Conservation (phyloP, 2,797 vertebrate genomes). For the Falco cherrug region DNA sequence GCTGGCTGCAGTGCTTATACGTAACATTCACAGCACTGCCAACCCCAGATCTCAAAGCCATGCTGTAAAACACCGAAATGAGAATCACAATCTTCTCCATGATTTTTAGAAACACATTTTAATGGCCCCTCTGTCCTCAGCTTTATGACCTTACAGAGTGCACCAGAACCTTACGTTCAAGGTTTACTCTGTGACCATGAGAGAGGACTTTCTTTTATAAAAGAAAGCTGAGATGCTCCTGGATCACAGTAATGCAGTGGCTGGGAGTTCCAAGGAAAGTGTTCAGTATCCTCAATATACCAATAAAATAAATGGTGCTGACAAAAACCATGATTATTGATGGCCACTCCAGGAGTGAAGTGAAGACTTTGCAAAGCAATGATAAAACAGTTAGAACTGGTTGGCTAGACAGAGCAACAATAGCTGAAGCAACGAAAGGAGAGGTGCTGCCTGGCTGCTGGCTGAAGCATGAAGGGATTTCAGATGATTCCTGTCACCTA, state of each 20-base stretch:
- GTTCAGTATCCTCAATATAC: neutral
- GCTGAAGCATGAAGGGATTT: neutral
- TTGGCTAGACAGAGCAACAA: neutral
- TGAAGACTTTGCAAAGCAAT: neutral
- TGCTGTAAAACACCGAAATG: neutral
- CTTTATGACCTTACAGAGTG: neutral
- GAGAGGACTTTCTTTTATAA: neutral
- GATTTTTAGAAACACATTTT: neutral
- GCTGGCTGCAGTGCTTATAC: neutral
- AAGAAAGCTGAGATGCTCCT: neutral
- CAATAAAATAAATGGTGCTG: neutral
- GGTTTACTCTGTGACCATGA: neutral
- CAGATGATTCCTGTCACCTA: neutral
- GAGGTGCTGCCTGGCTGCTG: neutral
- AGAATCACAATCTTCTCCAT: neutral
- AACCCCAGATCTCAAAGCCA: neutral
- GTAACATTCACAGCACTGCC: neutral
- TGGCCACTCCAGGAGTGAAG: neutral
- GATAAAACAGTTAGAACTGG: neutral
- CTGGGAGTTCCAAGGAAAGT: neutral
- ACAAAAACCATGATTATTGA: neutral
- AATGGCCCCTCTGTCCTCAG: neutral
- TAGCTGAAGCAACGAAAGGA: neutral
- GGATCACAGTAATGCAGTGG: neutral
- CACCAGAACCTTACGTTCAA: neutral